Base-by-base conservation (phyloP, 2,113 vertebrate species). In the Cephalopholis sonnerati region DNA sequence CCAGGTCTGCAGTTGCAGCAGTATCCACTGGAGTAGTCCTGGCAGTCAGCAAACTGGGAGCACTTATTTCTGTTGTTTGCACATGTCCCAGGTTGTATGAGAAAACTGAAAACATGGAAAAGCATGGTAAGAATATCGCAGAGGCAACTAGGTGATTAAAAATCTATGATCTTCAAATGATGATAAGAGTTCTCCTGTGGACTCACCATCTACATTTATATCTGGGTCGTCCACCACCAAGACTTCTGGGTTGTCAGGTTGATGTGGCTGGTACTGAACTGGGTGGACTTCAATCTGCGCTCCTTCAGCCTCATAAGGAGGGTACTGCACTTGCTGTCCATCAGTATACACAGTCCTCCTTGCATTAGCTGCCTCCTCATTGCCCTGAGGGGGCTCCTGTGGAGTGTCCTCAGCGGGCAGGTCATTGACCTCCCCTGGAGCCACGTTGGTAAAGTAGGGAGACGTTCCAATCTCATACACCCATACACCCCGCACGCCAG, bases 1-100 rank as follows among this genome's bases (percentile, higher is more conserved):
- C 97, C 98, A 7, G 96, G 94, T 64, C 94, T 95, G 48, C 98
- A 99, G 68, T 93, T 93, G 90, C 98, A 99, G 86, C 98, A 99
- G 93, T 96, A 99, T 51, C 98, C 98, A 0, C 89, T 94, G 27
- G 95, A 41, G 70, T 97, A 96, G 89, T 99, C 97, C 59, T 32
- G 94, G 95, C 98, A 99, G 70, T 96, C 91, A 0, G 96, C 96
- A 5, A 98, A 97, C 89, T 96, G 92, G 0, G 98, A 98, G 83
- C 98, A 99, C 84, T 96, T 96, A 77, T 97, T 95, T 24, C 95
- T 93, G 86, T 93, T 97, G 94, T 91, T 97, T 63, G 96, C 88
- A 27, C 98, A 99, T 0, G 93, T 97, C 84, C 95, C 11, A 95
- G 95, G 86, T 96, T 96, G 92, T 99, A 99, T 2, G 95, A 95